These are phyloP conservation scores for Sinopyrophorus schimmeli DNA, from an alignment of 2,888 invertebrate genomes.

Conservation along the genomic window DNA sequence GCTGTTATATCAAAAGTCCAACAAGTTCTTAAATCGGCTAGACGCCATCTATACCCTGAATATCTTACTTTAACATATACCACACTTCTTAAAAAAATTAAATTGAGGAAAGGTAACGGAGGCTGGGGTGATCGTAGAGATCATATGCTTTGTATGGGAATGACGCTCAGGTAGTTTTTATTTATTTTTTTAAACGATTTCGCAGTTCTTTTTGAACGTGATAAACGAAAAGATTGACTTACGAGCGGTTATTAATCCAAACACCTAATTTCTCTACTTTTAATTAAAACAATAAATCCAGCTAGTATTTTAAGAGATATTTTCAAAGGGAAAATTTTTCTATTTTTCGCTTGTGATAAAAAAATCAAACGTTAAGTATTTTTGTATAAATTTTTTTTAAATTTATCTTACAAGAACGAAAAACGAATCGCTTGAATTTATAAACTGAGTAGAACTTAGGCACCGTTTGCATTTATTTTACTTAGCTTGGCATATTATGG, in stretches of 20 bases:
- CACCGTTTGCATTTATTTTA: too few species aligned
- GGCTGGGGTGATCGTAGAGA: constrained; percentile 96
- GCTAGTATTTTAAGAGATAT: constrained; percentile 9
- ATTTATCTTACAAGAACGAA: too few species aligned
- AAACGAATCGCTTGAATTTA: too few species aligned
- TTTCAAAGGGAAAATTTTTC: constrained; percentile 5
- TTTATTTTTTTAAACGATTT: constrained; percentile 12
- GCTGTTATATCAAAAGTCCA: constrained; percentile 84
- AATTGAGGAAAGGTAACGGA: constrained; percentile 88
- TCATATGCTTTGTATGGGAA: constrained; percentile 77
- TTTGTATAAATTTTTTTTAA: too few species aligned
- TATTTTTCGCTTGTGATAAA: constrained; percentile 8
- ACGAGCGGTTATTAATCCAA: constrained; percentile 5
- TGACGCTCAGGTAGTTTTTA: constrained; percentile 57
- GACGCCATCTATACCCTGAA: constrained; percentile 71
- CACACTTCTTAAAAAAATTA: constrained; percentile 71
- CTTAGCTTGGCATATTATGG: too few species aligned
- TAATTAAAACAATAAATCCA: constrained; percentile 8
- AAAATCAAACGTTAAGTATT: constrained; percentile 10
- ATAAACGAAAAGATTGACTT: constrained; percentile 15
- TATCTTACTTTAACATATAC: constrained; percentile 68
- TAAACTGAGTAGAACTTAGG: too few species aligned
- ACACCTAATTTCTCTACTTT: constrained; percentile 8
- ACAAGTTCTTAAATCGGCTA: constrained; percentile 72
- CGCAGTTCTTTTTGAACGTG: constrained; percentile 22